phyloP scores from a whole-genome alignment of 1,140 invertebrate species.

The Aphaenogaster ashmeadi region DNA sequence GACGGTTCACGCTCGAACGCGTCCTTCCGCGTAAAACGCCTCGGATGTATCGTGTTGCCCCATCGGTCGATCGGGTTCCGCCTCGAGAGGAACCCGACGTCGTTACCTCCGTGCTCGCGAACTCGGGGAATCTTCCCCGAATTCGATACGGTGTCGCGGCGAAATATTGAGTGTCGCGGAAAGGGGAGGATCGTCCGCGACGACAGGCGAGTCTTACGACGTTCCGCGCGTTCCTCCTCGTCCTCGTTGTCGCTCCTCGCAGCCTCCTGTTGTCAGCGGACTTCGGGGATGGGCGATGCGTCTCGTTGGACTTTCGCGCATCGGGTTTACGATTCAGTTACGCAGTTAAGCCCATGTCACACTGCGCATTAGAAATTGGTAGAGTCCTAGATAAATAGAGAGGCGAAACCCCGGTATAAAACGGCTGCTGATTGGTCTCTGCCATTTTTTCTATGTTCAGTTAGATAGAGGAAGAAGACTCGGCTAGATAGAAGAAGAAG shows the following conservation, averaged over 20 bases:
- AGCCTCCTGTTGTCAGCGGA: neutral
- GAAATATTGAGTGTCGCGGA: constrained; percentile 5
- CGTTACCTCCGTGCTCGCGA: neutral
- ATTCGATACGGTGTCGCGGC: neutral
- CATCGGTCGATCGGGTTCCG: neutral
- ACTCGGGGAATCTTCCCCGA: neutral
- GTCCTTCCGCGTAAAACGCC: neutral
- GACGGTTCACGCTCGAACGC: neutral
- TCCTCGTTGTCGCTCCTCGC: neutral
- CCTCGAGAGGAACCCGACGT: neutral
- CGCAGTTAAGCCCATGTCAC: too few relatives aligned
- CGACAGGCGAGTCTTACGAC: neutral
- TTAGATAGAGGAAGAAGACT: too few relatives aligned
- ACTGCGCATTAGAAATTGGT: too few relatives aligned
- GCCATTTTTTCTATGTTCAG: too few relatives aligned
- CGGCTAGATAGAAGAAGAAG: too few relatives aligned
- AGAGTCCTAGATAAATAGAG: too few relatives aligned
- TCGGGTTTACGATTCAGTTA: too few relatives aligned
- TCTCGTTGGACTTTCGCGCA: neutral
- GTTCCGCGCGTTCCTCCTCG: neutral
- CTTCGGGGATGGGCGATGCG: neutral
- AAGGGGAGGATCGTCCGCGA: neutral
- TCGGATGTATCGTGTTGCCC: neutral
- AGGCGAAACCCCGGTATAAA: too few relatives aligned
- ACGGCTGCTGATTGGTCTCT: too few relatives aligned